Base-by-base conservation (phyloP, 92 coral and sea anemone species). In the Porites divaricata region DNA sequence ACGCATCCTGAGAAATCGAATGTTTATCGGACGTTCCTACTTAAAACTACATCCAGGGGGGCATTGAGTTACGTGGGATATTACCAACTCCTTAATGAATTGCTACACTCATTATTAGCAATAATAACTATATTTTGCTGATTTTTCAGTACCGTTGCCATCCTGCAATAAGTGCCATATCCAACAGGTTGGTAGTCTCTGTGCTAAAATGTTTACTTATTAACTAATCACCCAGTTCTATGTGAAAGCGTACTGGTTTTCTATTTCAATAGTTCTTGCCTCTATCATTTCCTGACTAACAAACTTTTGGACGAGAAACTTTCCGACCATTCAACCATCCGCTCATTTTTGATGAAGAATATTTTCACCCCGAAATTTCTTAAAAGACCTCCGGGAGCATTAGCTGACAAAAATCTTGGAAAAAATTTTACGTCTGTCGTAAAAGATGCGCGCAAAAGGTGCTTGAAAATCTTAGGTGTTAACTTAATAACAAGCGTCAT, bases 81-180 rank as follows among this genome's bases (percentile, higher is more conserved):
- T 54, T 54, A 15, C 11, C 12, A 54, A 54, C 14, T 54, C 14
- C 17, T 54, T 2, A 11, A 11, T 54, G 2, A 15, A 54, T 8
- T 15, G 59, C 59, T 54, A 54, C 59, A 54, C 59, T 54, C 17
- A 15, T 15, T 54, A 15, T 54, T 67, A 24, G 23, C 4, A 51
- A 8, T 57, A 16, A 23, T 70, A 22, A 45, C 70, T 69, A 10
- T 28, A 0, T 17, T 19, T 35, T 12, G 16, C n/a, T 79, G 15
- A 35, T 20, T 23, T 35, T 87, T 16, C 81, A 97, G 99, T 97
- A 97, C 68, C 99, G 99, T 53, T 97, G 99, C 84, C 99, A 97
- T 77, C 99, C 99, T 12, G 75, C 85, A 26, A 97, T 97, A 74
- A 97, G 99, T 63, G 98, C 97, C 51, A 76, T 95, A 61, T 90